Evolutionary conservation across 2,113 vertebrate genomes (phyloP), one percentile per base, ranked within the genome.

Genomic region (Albula goreensis): DNA sequence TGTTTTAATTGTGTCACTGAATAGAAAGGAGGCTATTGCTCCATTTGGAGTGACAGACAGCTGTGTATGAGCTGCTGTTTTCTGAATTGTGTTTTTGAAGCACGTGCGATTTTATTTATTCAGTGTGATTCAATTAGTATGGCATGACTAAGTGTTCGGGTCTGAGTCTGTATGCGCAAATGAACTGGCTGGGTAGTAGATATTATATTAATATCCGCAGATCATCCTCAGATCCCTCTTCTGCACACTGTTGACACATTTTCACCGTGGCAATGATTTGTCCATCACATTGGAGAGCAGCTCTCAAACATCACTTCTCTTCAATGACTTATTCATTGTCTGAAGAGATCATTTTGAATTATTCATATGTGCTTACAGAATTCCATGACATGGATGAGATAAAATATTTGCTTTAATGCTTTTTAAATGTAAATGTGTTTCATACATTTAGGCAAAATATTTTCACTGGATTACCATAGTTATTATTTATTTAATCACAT

Each of bases 261-360:
- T 31, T 74, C n/a, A 31, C 70, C 22, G 8, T 74, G 70, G 70
- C 70, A 74, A 74, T n/a, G n/a, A 5, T 31, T 25, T 31, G 70
- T 25, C 70, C 70, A 74, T 31, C 25, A 25, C 70, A 74, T 10
- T n/a, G 10, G 70, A 74, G 70, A 74, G 22, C n/a, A 74, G 5
- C 22, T 74, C 70, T 74, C 0, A 74, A 74, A 74, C 70, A 74
- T 7, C 70, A 1, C 70, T 74, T 74, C 25, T 80, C 82, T 83
- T 50, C 41, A 48, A 66, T 74, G 60, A 83, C 74, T 83, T 70
- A 90, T 89, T 87, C 74, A 88, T 79, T 74, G 74, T 50, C 78
- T 66, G 74, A 85, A 85, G 48, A 85, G 80, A 88, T 81, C 31
- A 51, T 56, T 48, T 17, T 82, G 83, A 85, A 87, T 88, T 85